Base-by-base conservation (phyloP, 1,140 invertebrate genomes). In the Chlorops oryzae region DNA sequence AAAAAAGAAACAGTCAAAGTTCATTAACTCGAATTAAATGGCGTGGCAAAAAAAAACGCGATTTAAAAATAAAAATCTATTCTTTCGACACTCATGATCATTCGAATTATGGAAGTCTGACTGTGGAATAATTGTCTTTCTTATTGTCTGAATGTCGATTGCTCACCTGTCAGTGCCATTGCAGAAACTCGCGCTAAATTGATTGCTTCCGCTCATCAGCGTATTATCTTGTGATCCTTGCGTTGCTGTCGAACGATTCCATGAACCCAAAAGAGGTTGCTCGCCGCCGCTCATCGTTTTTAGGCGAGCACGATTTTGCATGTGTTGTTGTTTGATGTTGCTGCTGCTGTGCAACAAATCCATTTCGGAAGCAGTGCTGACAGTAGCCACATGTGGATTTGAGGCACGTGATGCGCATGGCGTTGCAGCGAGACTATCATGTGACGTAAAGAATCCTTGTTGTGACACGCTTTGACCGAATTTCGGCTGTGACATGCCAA, bases 391-490 rank as follows among this genome's bases (percentile, higher is more conserved):
- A 82, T 58, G 81, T 49, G 70, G 62, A 56, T 72, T 70, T 46
- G 65, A 67, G 52, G 70, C 70, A 58, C 65, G 52, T 56, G 69
- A 65, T 54, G 58, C 82, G 52, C 83, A 80, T 67, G 86, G 65
- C 68, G 66, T 69, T 59, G 50, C 82, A 50, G 83, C 78, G 61
- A 87, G 78, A 56, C 85, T 87, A 61, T 88, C 86, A 53, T 83
- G 77, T 52, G 83, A 85, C 61, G 84, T 81, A 44, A 81, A 81
- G 73, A 84, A 83, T 72, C 69, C 69, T 74, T 76, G 74, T 57
- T 76, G 75, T 57, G 78, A 75, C 60, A 79, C 77, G 50, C 71
- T 74, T 52, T 76, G 73, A 51, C 72, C 69, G 48, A 79, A 70
- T 63, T 69, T 73, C 39, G 71, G 63, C 63, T 74, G 74, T 62